Base-by-base conservation (phyloP, 2,113 vertebrate genomes). In the Phaetusa simplex region DNA sequence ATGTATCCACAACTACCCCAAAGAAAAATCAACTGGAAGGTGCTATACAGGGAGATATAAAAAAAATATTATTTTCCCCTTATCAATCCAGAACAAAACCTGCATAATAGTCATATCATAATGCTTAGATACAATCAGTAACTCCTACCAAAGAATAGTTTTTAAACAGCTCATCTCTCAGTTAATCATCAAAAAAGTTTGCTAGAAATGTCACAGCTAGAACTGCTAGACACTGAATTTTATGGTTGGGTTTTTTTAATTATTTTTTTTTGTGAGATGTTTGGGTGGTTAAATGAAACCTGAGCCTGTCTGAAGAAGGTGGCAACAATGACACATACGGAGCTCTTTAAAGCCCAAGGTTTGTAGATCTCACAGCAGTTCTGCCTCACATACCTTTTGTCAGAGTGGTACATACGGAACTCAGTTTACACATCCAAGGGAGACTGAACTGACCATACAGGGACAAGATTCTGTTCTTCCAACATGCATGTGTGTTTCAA, bases 201-300 rank as follows among this genome's bases (percentile, higher is more conserved):
- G 87, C 90, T 95, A 93, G 94, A 97, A 94, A 79, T 66, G 62
- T 76, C 93, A 88, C 84, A 91, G 71, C 67, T 72, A 38, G 86
- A 94, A 62, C 65, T 80, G 62, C 32, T 8, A 47, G 47, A 64
- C 36, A 36, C 26, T 36, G 14, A 53, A 12, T 78, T 50, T 53
- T 40, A 15, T 36, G 19, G 11, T 45, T 45, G 45, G 7, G 45
- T 32, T 58, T 36, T 58, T 72, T 70, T 45, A 10, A 19, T n/a
- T 47, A 18, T 9, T 19, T 34, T 5, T 24, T 32, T 34, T 50
- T 24, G 22, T 19, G 1, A 62, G 65, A 21, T 38, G 19, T 20
- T 45, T 38, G 30, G 27, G 65, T 70, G 56, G 29, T 65, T 78
- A 84, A 69, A 80, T 0, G n/a, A 66, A 42, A 73, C 32, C 65